Percentiles rank a stretch among this genome's conserved stretches.
Evolutionary conservation across 2,888 invertebrate species (phyloP).

Genomic region (Pollenia amentaria): DNA sequence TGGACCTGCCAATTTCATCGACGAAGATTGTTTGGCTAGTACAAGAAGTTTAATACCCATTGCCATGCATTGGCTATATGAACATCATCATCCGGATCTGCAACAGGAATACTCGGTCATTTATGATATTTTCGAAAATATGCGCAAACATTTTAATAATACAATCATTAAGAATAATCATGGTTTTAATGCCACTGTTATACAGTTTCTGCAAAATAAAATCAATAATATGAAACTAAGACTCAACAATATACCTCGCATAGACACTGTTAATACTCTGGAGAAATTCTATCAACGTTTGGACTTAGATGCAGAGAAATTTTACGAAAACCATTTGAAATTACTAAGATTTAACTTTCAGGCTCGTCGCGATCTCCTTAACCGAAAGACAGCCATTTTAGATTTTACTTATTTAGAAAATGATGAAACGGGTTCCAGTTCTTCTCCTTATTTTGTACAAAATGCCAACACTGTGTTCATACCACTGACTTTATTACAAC

Average conservation of each 20-base stretch:
- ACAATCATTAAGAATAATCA: conserved; percentile 68
- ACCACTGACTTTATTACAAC: conserved; percentile 72
- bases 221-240: conserved; percentile 73
- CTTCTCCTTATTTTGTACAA: conserved; percentile 74
- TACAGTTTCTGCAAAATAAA: conserved; percentile 71
- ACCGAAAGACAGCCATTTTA: background rate
- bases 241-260: conserved; percentile 74
- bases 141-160: conserved; percentile 69
- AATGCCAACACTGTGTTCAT: conserved; percentile 70
- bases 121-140: conserved; percentile 60
- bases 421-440: conserved; percentile 65
- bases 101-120: conserved; percentile 54
- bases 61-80: conserved; percentile 76
- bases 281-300: conserved; percentile 67
- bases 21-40: conserved; percentile 64
- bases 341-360: conserved; percentile 56
- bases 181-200: conserved; percentile 59
- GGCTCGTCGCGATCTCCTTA: conserved; percentile 25
- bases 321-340: conserved; percentile 74
- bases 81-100: conserved; percentile 60
- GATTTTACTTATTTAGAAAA: conserved; percentile 58
- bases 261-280: conserved; percentile 45
- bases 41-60: conserved; percentile 70
- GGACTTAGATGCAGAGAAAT: conserved; percentile 34
- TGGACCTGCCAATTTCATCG: conserved; percentile 66